These are phyloP conservation scores for Poeciliopsis infans DNA, from an alignment of 2,797 vertebrate genomes.

Conservation along the genomic window DNA sequence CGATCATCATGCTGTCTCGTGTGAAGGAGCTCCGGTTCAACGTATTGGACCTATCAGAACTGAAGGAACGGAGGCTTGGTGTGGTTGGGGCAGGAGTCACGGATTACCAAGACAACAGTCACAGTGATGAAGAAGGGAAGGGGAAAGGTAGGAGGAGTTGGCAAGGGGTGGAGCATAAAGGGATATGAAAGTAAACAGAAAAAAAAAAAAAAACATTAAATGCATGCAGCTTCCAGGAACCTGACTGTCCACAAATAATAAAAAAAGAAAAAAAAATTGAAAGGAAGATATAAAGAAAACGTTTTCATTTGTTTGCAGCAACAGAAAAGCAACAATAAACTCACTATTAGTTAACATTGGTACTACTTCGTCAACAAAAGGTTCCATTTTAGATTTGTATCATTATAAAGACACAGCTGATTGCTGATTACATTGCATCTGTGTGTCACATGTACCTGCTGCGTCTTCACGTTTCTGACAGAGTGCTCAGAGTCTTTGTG, in stretches of 20 bases:
- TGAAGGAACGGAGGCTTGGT: conserved; percentile 99
- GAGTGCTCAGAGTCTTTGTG: conserved; percentile 2
- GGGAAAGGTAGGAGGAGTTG: conserved; percentile 7
- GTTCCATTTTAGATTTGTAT: not conserved
- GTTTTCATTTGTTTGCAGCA: not conserved
- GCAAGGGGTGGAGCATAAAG: conserved; percentile 10
- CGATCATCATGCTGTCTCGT: conserved; percentile 98
- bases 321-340: not conserved
- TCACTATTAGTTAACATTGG: not conserved
- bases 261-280: conserved; percentile 32
- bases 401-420: not conserved
- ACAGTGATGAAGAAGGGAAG: conserved; percentile 68
- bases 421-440: not conserved
- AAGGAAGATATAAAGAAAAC: not conserved
- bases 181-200: conserved; percentile 73
- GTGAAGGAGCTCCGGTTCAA: conserved; percentile 96
- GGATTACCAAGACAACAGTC: conserved; percentile 75
- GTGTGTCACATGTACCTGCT: not conserved
- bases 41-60: conserved; percentile 99
- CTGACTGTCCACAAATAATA: conserved; percentile 61
- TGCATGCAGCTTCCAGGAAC: conserved; percentile 97
- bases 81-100: conserved; percentile 64
- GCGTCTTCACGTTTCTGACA: not conserved
- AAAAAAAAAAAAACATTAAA: conserved; percentile 84
- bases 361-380: not conserved